These are phyloP conservation scores for Ditula angustiorana DNA, from an alignment of 2,888 invertebrate species.

Conservation along the genomic window DNA sequence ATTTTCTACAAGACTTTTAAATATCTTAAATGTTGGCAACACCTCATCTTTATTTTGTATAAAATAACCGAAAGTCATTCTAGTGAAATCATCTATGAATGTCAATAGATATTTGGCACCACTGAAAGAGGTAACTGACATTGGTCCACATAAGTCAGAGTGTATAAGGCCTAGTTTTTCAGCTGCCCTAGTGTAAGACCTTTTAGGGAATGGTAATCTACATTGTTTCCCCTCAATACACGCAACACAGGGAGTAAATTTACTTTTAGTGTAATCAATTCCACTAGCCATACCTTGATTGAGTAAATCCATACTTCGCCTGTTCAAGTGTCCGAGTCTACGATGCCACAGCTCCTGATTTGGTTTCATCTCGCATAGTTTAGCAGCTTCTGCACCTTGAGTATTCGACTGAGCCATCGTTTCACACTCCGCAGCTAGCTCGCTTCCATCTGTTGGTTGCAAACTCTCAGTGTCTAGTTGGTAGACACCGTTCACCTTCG, in stretches of 20 bases:
- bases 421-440: not conserved
- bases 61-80: constrained; percentile 18
- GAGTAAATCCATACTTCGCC: constrained; percentile 37
- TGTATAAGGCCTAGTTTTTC: too few relatives aligned
- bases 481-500: constrained; percentile 36
- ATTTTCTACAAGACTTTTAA: constrained; percentile 44
- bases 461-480: constrained; percentile 19
- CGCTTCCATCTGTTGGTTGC: not conserved
- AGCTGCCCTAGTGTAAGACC: constrained; percentile 29
- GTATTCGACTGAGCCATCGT: too few relatives aligned
- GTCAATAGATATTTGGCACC: constrained; percentile 11
- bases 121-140: constrained; percentile 2
- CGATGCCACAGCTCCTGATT: constrained; percentile 40
- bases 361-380: not conserved
- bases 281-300: constrained; percentile 40
- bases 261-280: constrained; percentile 33
- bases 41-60: constrained; percentile 33
- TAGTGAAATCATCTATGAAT: constrained; percentile 27
- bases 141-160: constrained; percentile 5
- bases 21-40: constrained; percentile 32
- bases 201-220: constrained; percentile 34
- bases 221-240: constrained; percentile 40
- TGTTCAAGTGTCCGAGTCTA: constrained; percentile 40
- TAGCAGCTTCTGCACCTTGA: not conserved
- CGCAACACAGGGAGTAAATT: constrained; percentile 34